These are phyloP conservation scores for Gastrophysa polygoni DNA, from an alignment of 2,888 invertebrate species.

Conservation along the genomic window DNA sequence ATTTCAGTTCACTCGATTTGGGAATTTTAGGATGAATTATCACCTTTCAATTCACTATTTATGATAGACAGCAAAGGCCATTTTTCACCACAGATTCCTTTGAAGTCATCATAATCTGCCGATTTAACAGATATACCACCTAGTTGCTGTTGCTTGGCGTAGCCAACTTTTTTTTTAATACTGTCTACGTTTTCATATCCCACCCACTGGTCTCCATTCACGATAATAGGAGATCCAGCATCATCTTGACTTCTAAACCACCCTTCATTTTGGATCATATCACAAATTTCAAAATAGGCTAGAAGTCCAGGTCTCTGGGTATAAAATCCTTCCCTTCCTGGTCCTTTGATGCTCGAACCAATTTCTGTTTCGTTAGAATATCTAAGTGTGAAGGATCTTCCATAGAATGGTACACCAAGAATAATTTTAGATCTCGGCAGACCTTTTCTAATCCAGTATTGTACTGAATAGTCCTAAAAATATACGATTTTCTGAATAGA, in stretches of 20 bases:
- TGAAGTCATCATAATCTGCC: slow-evolving; percentile 79
- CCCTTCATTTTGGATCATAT: slow-evolving; percentile 52
- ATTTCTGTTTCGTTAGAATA: slow-evolving; percentile 60
- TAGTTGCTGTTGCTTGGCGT: slow-evolving; percentile 66
- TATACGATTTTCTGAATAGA: neutral
- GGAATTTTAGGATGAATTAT: slow-evolving; percentile 1
- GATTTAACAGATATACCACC: slow-evolving; percentile 76
- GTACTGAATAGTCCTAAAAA: slow-evolving; percentile 69
- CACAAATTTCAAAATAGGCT: slow-evolving; percentile 74
- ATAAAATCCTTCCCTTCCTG: slow-evolving; percentile 70
- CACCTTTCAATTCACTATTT: slow-evolving; percentile 63
- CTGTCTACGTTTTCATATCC: slow-evolving; percentile 76
- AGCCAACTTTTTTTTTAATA: slow-evolving; percentile 70
- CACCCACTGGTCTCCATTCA: slow-evolving; percentile 79
- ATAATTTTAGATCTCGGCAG: slow-evolving; percentile 71
- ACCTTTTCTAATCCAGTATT: slow-evolving; percentile 69
- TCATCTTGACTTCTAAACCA: slow-evolving; percentile 60
- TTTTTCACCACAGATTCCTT: slow-evolving; percentile 74
- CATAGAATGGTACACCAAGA: slow-evolving; percentile 75
- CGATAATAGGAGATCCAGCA: slow-evolving; percentile 69
- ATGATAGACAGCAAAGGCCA: slow-evolving; percentile 73
- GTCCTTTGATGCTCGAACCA: slow-evolving; percentile 66
- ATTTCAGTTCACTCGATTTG: neutral
- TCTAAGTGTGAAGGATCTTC: slow-evolving; percentile 71
- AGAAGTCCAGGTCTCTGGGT: slow-evolving; percentile 72